Percentiles rank a stretch among this genome's conserved stretches.
Conservation (phyloP, 2,797 vertebrate genomes). For the Myotis pilosus region DNA sequence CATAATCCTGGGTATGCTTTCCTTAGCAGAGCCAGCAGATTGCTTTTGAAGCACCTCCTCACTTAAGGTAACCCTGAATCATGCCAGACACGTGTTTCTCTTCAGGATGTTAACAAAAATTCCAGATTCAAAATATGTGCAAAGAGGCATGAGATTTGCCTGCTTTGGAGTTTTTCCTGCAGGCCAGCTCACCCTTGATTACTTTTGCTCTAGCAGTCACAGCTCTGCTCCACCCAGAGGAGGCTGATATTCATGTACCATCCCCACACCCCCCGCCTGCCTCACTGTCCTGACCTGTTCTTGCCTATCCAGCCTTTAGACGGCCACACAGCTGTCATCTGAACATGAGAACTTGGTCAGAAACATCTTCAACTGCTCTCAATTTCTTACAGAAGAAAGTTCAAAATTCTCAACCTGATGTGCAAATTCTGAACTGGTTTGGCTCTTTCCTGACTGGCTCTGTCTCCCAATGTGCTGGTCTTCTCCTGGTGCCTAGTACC, state of each 20-base stretch:
- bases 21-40: not conserved
- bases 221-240: not conserved
- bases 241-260: rapidly evolving
- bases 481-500: not conserved
- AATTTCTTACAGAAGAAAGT: not conserved
- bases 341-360: not conserved
- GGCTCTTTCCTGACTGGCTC: not conserved
- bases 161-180: not conserved
- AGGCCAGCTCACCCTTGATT: not conserved
- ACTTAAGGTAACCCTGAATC: not conserved
- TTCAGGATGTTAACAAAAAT: not conserved
- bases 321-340: not conserved
- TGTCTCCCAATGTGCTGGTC: no score
- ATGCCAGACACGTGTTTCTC: not conserved
- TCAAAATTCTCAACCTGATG: not conserved
- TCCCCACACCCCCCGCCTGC: rapidly evolving
- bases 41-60: not conserved
- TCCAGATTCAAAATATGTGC: not conserved
- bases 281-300: not conserved
- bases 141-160: not conserved
- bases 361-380: not conserved
- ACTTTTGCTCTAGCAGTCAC: not conserved
- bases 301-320: not conserved
- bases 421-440: no score
- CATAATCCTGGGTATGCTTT: not conserved